Conservation (phyloP, 1,140 invertebrate genomes). For the Octopus sinensis region DNA sequence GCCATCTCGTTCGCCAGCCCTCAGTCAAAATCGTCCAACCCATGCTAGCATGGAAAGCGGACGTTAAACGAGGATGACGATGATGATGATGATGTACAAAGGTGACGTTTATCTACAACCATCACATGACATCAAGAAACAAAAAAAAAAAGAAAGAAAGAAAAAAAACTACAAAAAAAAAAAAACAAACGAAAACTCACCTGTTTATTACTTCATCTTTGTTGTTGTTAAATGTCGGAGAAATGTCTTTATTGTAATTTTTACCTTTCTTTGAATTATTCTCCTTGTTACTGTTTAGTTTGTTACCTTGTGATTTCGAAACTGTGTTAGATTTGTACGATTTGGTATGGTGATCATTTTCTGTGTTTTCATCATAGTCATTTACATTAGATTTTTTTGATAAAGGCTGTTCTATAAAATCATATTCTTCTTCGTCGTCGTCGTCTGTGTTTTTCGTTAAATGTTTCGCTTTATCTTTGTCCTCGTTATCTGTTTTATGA, state of each 20-base stretch:
- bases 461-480: slow-evolving; percentile 38
- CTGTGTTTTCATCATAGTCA: slow-evolving; percentile 51
- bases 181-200: slow-evolving; percentile 24
- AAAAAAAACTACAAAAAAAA: not conserved
- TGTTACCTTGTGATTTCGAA: slow-evolving; percentile 33
- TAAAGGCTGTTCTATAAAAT: slow-evolving; percentile 52
- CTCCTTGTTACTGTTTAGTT: slow-evolving; percentile 51
- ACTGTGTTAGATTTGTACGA: slow-evolving; percentile 44
- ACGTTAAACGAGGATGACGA: too few species aligned
- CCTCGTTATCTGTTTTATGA: slow-evolving; percentile 32
- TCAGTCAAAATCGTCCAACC: too few species aligned
- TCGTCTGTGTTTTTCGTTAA: slow-evolving; percentile 39
- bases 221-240: slow-evolving; percentile 50
- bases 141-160: not conserved
- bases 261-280: slow-evolving; percentile 49
- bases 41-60: too few species aligned
- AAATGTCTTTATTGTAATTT: slow-evolving; percentile 47
- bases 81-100: too few species aligned
- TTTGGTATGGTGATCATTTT: slow-evolving; percentile 50
- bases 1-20: too few species aligned
- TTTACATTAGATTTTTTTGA: slow-evolving; percentile 52
- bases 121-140: slow-evolving; percentile 2
- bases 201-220: slow-evolving; percentile 50
- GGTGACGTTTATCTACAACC: not conserved
- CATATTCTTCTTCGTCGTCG: slow-evolving; percentile 48